phyloP scores from a whole-genome alignment of 2,113 vertebrate genomes.

The Dryoscopus gambensis region DNA sequence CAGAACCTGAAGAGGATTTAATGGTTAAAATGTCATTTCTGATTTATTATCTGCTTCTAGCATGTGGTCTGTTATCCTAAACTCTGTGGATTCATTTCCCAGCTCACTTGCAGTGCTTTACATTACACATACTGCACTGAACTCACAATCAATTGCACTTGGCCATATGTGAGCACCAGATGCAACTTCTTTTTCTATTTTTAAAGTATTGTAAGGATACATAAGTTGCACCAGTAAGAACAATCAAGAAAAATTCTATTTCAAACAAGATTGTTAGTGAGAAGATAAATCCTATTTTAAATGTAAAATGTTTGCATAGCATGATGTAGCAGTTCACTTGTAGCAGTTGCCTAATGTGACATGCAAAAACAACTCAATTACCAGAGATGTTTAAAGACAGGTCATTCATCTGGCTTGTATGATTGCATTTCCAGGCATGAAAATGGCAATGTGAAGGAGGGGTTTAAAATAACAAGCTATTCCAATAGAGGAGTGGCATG shows the following conservation, averaged over 20 bases:
- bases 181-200: background rate
- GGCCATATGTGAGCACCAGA: background rate
- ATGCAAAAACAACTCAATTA: background rate
- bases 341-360: background rate
- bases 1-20: constrained; percentile 34
- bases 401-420: background rate
- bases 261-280: background rate
- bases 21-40: constrained; percentile 30
- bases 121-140: background rate
- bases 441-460: background rate
- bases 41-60: constrained; percentile 36
- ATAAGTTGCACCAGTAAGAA: background rate
- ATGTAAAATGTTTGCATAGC: background rate
- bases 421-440: background rate
- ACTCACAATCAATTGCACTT: background rate
- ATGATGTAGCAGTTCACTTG: background rate
- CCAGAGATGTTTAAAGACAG: background rate
- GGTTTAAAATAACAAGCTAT: background rate
- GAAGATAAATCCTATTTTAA: background rate
- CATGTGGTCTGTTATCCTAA: background rate
- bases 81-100: background rate
- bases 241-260: background rate
- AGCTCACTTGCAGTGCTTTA: background rate
- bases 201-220: background rate
- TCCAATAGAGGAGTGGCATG: background rate